A percentile compares a stretch with the other conserved stretches of the same genome.
Evolutionary conservation across 1,140 invertebrate species (phyloP).

Genomic region (Orius insidiosus): DNA sequence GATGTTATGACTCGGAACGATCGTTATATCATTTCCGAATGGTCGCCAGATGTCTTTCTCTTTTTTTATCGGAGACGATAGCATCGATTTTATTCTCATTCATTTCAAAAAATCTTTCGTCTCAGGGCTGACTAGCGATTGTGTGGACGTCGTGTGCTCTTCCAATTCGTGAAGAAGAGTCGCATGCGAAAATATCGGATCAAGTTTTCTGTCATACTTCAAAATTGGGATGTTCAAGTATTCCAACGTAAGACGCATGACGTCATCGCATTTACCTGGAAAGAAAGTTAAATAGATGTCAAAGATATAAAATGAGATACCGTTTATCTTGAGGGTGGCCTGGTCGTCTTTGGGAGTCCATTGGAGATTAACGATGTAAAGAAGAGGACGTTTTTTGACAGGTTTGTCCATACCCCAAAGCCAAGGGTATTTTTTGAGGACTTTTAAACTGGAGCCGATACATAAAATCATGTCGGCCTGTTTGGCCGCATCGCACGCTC

Average conservation of each 20-base stretch:
- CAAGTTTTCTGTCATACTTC: slow-evolving; percentile 44
- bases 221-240: slow-evolving; percentile 53
- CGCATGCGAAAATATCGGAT: slow-evolving; percentile 70
- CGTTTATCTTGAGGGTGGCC: slow-evolving; percentile 83
- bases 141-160: slow-evolving; percentile 50
- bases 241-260: slow-evolving; percentile 69
- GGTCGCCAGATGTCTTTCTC: slow-evolving; percentile 16
- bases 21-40: slow-evolving; percentile 9
- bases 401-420: slow-evolving; percentile 86
- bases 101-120: background rate
- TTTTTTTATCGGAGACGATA: slow-evolving; percentile 13
- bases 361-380: slow-evolving; percentile 89
- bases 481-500: slow-evolving; percentile 64
- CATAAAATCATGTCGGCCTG: slow-evolving; percentile 82
- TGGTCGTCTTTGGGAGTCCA: slow-evolving; percentile 93
- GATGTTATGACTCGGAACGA: slow-evolving; percentile 2
- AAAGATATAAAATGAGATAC: too few species aligned
- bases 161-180: slow-evolving; percentile 50
- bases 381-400: slow-evolving; percentile 54
- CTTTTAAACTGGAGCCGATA: slow-evolving; percentile 58
- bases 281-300: too few species aligned
- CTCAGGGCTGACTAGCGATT: slow-evolving; percentile 27
- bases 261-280: slow-evolving; percentile 78
- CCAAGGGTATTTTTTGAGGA: slow-evolving; percentile 82
- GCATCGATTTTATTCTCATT: slow-evolving; percentile 10